A percentile compares a stretch with the other conserved stretches of the same genome.
These are phyloP conservation scores for Ectobius pallidus DNA, from an alignment of 2,888 invertebrate genomes.

Conservation along the genomic window DNA sequence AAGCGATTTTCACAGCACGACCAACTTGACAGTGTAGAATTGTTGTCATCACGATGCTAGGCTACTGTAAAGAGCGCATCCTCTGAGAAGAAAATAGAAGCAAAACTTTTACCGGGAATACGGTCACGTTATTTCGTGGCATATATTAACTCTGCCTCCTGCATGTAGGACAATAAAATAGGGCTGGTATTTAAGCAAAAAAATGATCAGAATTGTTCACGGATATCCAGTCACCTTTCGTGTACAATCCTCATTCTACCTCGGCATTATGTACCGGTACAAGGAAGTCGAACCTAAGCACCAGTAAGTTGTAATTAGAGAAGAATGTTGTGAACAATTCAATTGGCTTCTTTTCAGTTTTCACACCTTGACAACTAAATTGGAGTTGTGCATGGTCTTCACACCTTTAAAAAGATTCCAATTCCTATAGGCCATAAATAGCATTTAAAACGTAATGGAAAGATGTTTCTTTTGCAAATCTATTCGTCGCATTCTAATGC, in stretches of 20 bases:
- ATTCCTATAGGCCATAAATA: too few species aligned
- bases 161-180: conserved; percentile 8
- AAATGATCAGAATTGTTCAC: conserved; percentile 17
- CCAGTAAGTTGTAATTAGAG: background rate
- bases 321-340: background rate
- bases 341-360: background rate
- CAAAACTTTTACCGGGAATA: background rate
- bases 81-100: background rate
- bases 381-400: background rate
- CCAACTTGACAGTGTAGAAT: background rate
- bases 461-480: too few species aligned
- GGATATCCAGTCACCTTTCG: conserved; percentile 20
- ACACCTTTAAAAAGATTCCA: conserved; percentile 7
- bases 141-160: conserved; percentile 15
- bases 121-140: conserved; percentile 16
- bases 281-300: background rate
- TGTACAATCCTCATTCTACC: background rate
- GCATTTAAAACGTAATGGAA: too few species aligned
- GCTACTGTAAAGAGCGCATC: background rate
- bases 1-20: background rate
- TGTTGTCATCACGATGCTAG: background rate
- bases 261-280: background rate
- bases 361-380: background rate
- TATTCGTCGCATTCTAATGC: too few species aligned
- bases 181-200: background rate